Percentiles rank a stretch among this genome's conserved stretches.
Evolutionary conservation across 2,888 invertebrate species (phyloP).

Genomic region (Orchesella flavescens): DNA sequence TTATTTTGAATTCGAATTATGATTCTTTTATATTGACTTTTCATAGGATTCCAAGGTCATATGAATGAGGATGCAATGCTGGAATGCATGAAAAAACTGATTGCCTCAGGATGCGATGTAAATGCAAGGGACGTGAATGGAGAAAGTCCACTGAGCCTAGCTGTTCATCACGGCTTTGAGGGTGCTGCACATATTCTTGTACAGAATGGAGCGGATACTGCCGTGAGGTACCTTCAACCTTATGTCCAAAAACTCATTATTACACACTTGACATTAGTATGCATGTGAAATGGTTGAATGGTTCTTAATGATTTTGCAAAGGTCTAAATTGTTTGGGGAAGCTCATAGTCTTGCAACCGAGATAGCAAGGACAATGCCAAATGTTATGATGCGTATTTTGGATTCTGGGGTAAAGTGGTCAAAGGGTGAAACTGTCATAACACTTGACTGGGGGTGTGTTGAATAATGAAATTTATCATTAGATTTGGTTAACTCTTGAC

Average conservation of each 20-base stretch:
- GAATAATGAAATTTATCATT: background rate
- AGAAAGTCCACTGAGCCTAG: conserved; percentile 52
- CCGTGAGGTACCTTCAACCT: conserved; percentile 31
- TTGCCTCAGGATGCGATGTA: conserved; percentile 29
- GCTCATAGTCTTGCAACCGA: conserved; percentile 32
- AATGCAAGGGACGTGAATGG: conserved; percentile 33
- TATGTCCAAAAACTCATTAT: background rate
- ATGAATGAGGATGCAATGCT: conserved; percentile 41
- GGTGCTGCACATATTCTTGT: conserved; percentile 46
- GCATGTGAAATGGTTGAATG: too few species aligned
- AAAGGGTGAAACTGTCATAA: conserved; percentile 12
- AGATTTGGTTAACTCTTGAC: too few species aligned
- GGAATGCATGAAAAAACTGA: conserved; percentile 35
- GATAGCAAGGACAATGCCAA: conserved; percentile 54
- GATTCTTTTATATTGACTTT: background rate
- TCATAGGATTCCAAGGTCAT: conserved; percentile 46
- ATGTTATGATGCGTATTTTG: conserved; percentile 47
- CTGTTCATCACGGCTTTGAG: conserved; percentile 48
- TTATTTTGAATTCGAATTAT: background rate
- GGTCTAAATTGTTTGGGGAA: conserved; percentile 13
- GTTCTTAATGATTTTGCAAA: too few species aligned
- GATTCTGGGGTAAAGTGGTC: conserved; percentile 46
- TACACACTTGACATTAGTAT: too few species aligned
- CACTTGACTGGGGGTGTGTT: conserved; percentile 56
- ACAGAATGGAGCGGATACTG: conserved; percentile 37